Conservation (phyloP, 2,888 invertebrate genomes). For the Acheta domesticus region DNA sequence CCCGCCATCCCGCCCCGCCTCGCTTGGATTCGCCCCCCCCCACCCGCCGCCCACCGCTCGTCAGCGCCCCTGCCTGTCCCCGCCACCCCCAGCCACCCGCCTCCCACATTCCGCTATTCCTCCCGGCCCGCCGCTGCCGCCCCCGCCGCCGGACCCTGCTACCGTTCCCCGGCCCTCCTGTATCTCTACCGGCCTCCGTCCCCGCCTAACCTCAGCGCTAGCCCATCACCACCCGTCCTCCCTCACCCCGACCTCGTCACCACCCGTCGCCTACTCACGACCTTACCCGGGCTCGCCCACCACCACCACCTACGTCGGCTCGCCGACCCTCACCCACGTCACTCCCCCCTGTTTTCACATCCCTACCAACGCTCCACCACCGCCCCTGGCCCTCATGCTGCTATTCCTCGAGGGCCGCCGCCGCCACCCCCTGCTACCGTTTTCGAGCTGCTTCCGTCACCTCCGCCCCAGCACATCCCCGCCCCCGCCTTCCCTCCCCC, state of each 20-base stretch:
- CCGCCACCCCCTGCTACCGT: no score
- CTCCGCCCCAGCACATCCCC: no score
- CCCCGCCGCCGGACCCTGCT: neutral
- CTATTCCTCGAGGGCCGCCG: no score
- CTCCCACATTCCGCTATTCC: neutral
- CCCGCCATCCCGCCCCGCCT: neutral
- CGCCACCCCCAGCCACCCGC: neutral
- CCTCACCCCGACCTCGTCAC: no score
- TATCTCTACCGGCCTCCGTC: neutral
- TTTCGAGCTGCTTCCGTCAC: no score
- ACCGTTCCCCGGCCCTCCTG: neutral
- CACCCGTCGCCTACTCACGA: no score
- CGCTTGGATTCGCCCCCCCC: neutral
- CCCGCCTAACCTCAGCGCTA: neutral
- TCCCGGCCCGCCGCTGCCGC: neutral
- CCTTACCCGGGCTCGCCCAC: neutral
- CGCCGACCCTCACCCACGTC: no score
- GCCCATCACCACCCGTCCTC: neutral
- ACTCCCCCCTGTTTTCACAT: no score
- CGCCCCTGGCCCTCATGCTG: no score
- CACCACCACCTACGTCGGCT: neutral
- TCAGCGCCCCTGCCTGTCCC: neutral
- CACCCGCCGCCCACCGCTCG: neutral
- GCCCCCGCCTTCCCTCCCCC: fast-evolving
- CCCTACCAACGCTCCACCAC: no score